Conservation (phyloP, 1,140 invertebrate genomes). For the Conopomorpha cramerella region DNA sequence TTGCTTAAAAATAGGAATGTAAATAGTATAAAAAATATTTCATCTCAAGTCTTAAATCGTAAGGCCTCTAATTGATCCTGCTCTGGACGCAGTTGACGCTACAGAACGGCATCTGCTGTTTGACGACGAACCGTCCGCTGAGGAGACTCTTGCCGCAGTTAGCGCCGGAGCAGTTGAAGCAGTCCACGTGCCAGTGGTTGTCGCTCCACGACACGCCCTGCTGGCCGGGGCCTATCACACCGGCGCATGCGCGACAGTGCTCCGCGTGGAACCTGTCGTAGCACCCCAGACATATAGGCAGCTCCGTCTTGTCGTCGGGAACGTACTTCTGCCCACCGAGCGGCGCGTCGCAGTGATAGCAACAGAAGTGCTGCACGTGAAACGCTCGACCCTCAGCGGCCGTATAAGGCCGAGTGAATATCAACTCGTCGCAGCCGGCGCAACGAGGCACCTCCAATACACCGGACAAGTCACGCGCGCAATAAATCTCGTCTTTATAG, state of each 20-base stretch:
- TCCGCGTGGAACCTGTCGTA: slow-evolving; percentile 79
- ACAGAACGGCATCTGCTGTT: slow-evolving; percentile 71
- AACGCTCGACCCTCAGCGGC: slow-evolving; percentile 80
- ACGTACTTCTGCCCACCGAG: slow-evolving; percentile 82
- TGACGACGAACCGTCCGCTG: slow-evolving; percentile 68
- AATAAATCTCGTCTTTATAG: slow-evolving; percentile 84
- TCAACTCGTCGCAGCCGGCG: slow-evolving; percentile 89
- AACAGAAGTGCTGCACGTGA: slow-evolving; percentile 89
- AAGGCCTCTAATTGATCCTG: too few relatives aligned
- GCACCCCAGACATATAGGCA: slow-evolving; percentile 79
- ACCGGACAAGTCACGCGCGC: slow-evolving; percentile 86
- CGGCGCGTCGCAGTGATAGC: slow-evolving; percentile 81
- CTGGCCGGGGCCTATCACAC: slow-evolving; percentile 75
- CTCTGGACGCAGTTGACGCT: slow-evolving; percentile 64
- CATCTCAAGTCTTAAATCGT: too few relatives aligned
- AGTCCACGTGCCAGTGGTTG: slow-evolving; percentile 77
- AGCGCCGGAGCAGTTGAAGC: slow-evolving; percentile 75
- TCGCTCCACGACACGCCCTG: slow-evolving; percentile 76
- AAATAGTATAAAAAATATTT: too few relatives aligned
- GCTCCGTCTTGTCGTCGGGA: slow-evolving; percentile 72
- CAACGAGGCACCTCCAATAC: slow-evolving; percentile 85
- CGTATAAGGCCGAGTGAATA: slow-evolving; percentile 84
- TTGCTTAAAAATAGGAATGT: too few relatives aligned
- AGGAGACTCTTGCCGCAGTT: slow-evolving; percentile 74
- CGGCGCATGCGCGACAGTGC: slow-evolving; percentile 71